Evolutionary conservation across 2,113 vertebrate species (phyloP), one percentile per base, ranked within the genome.

Genomic region (Meleagris gallopavo): DNA sequence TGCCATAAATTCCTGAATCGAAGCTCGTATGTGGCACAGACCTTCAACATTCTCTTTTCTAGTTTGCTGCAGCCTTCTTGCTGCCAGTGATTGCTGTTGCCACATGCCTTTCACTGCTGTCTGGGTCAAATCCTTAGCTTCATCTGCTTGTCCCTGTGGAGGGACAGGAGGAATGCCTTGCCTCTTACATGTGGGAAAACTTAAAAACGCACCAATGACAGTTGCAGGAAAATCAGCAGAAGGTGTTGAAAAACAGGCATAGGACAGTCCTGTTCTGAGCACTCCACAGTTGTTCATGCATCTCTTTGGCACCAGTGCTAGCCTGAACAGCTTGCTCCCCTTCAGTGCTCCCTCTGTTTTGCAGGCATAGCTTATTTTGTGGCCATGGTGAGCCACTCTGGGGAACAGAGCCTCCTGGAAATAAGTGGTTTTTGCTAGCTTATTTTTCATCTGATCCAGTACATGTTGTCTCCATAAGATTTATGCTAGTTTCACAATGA

Each of bases 361-460:
- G 92, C 92, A 92, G 82, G 92, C 80, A 93, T 86, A 46, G 80
- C 69, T 92, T 55, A 43, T 96, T 65, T 2, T 90, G 95, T 74
- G 83, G 61, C 88, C 76, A 71, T 75, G 86, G 90, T 93, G 88
- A 95, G 52, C 90, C 69, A 65, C 61, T 72, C 67, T 61, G 69
- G 88, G 76, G 86, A 93, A 46, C 86, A 78, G 41, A 91, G 88
- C 79, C 88, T 96, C 73, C 80, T 96, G 90, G 86, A 88, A 92
- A 95, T 73, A 96, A 90, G 72, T 86, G 75, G 0, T 45, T 73
- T 90, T 86, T 82, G n/a, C 38, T 83, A 78, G 76, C 71, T 88
- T 92, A 90, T 95, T 96, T 95, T 96, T 96, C 83, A 69, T 94
- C 73, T 93, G 69, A 70, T 64, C 86, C 57, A 65, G 90, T 94